Percentiles rank a stretch among this genome's conserved stretches.
Evolutionary conservation across 2,797 vertebrate genomes (phyloP).

Genomic region (Hydrolagus colliei): DNA sequence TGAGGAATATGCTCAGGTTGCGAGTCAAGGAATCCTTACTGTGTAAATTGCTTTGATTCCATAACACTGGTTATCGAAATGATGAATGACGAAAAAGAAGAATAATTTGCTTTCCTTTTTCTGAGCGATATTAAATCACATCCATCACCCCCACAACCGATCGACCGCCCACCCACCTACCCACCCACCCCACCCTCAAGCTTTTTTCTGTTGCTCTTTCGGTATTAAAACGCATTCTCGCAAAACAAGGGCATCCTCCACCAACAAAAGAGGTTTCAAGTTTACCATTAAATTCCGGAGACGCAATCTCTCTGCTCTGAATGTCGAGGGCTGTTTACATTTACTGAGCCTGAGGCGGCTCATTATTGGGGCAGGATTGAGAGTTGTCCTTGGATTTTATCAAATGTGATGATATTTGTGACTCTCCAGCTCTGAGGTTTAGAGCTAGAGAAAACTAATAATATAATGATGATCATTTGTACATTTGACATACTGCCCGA

Average conservation of each 20-base stretch:
- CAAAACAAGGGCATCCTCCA: neutral
- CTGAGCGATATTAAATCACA: neutral
- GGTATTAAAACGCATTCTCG: neutral
- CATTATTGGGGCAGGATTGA: neutral
- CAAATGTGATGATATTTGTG: no score
- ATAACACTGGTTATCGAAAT: neutral
- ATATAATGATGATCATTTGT: no score
- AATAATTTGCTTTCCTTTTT: no score
- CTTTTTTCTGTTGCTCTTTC: neutral
- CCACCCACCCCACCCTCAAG: no score
- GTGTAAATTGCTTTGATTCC: neutral
- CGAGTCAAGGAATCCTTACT: no score
- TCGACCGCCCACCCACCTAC: no score
- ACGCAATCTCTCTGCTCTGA: neutral
- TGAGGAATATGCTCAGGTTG: neutral
- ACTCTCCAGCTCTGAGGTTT: neutral
- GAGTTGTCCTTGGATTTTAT: neutral
- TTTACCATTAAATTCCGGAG: neutral
- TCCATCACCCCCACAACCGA: no score
- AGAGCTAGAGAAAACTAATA: neutral
- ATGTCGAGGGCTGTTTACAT: neutral
- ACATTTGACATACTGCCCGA: no score
- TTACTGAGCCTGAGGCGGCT: neutral
- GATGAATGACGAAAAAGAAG: no score
- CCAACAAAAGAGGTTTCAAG: neutral